A percentile compares a stretch with the other conserved stretches of the same genome.
These are phyloP conservation scores for Folsomia candida DNA, from an alignment of 2,888 invertebrate genomes.

Conservation along the genomic window DNA sequence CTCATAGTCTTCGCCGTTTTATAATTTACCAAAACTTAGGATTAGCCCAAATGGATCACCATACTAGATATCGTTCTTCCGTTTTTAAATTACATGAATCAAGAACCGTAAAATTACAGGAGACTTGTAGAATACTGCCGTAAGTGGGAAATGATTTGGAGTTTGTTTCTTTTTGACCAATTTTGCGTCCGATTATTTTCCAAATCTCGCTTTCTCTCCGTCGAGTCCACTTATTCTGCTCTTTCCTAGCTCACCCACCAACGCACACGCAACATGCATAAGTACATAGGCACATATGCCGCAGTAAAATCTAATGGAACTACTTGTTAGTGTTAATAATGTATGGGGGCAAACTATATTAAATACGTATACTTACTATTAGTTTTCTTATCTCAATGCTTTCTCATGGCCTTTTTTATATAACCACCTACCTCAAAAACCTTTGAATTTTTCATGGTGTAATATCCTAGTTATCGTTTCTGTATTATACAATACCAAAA, in stretches of 20 bases:
- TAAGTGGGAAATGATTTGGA: constrained; percentile 21
- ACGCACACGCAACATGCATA: background rate
- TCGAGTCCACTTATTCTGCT: background rate
- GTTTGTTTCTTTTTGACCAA: background rate
- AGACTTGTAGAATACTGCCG: constrained; percentile 22
- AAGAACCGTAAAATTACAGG: background rate
- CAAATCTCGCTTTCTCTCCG: background rate
- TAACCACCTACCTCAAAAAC: background rate
- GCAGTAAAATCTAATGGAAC: too few relatives aligned
- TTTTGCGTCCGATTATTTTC: background rate
- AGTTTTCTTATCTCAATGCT: too few relatives aligned
- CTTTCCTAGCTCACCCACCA: too few relatives aligned
- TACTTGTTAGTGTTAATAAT: too few relatives aligned
- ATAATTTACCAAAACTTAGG: too few relatives aligned
- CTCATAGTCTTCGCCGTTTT: too few relatives aligned
- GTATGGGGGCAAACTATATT: too few relatives aligned
- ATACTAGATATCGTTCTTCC: constrained; percentile 16
- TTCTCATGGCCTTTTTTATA: background rate
- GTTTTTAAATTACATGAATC: constrained; percentile 30
- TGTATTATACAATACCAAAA: too few relatives aligned
- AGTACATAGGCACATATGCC: too few relatives aligned
- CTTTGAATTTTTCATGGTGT: background rate
- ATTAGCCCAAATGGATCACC: too few relatives aligned
- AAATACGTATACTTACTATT: too few relatives aligned
- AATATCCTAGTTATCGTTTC: background rate